phyloP scores from a whole-genome alignment of 2,797 vertebrate species.

The Hirundo rustica region DNA sequence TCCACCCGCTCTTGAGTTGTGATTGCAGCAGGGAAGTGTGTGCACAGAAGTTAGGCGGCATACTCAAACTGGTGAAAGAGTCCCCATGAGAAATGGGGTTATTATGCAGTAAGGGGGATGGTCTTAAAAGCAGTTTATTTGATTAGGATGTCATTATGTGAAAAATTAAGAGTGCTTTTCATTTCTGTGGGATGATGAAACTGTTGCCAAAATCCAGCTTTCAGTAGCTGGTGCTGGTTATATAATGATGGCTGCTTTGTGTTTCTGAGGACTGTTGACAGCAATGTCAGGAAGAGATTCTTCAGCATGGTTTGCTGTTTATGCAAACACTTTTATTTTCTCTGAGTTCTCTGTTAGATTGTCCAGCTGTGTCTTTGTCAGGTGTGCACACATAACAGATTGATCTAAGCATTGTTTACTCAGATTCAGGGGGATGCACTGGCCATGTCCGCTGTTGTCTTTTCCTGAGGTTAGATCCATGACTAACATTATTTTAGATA shows the following conservation, averaged over 20 bases:
- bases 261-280: background rate
- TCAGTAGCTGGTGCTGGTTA: background rate
- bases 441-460: background rate
- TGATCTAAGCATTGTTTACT: background rate
- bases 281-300: background rate
- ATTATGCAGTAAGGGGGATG: background rate
- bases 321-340: background rate
- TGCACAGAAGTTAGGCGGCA: background rate
- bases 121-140: background rate
- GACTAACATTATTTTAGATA: background rate
- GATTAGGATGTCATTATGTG: background rate
- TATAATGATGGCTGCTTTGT: background rate
- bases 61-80: background rate
- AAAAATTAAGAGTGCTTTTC: background rate
- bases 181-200: background rate
- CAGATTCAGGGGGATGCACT: background rate
- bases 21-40: background rate
- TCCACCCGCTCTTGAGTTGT: background rate
- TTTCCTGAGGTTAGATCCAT: background rate
- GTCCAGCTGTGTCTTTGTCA: background rate
- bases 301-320: background rate
- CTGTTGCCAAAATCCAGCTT: slow-evolving; percentile 10
- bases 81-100: background rate
- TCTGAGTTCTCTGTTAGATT: background rate
- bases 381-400: background rate